phyloP scores from a whole-genome alignment of 1,140 invertebrate genomes.

The Tetragonula clypearis region DNA sequence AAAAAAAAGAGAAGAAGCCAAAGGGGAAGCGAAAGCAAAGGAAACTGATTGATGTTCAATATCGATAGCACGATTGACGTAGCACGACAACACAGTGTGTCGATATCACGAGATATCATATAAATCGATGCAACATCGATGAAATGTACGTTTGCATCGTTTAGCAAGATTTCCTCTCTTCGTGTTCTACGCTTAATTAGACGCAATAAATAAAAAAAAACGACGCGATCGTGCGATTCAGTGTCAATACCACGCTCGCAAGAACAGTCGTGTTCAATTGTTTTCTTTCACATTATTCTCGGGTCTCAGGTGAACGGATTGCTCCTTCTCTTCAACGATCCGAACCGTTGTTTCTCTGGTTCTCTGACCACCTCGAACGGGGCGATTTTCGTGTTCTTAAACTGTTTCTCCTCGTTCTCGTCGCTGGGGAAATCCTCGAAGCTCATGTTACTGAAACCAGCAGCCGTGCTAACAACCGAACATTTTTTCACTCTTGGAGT shows the following conservation, averaged over 20 bases:
- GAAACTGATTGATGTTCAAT: neutral
- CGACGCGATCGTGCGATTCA: neutral
- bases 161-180: neutral
- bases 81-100: neutral
- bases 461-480: slow-evolving; percentile 58
- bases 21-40: neutral
- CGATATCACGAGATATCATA: neutral
- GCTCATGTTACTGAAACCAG: slow-evolving; percentile 90
- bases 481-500: slow-evolving; percentile 73
- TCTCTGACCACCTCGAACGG: slow-evolving; percentile 87
- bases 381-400: slow-evolving; percentile 73
- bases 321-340: slow-evolving; percentile 85
- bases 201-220: neutral
- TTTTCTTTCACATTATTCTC: neutral
- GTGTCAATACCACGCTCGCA: neutral
- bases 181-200: neutral
- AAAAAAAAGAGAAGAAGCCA: neutral
- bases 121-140: neutral
- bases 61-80: neutral
- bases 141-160: neutral
- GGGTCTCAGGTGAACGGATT: slow-evolving; percentile 85
- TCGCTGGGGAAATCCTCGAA: slow-evolving; percentile 90
- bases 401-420: slow-evolving; percentile 81
- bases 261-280: neutral
- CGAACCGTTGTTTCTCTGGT: slow-evolving; percentile 85